These are phyloP conservation scores for Napeogenes sylphis DNA, from an alignment of 2,888 invertebrate genomes.

Conservation along the genomic window DNA sequence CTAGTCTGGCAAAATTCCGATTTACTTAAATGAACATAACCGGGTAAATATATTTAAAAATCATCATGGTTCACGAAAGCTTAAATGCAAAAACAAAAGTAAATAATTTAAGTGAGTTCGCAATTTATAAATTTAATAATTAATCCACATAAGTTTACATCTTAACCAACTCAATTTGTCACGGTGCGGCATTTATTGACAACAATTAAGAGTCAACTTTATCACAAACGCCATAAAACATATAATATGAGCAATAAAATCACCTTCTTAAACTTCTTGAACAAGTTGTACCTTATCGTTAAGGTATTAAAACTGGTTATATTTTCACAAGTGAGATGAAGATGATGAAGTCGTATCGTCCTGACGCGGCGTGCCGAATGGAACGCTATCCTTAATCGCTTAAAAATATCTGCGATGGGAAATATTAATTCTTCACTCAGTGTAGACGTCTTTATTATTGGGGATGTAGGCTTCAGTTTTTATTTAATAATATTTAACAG, in stretches of 20 bases:
- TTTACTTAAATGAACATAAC: no score
- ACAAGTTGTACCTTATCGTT: background rate
- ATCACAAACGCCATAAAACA: background rate
- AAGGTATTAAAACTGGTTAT: background rate
- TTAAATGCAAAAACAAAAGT: background rate
- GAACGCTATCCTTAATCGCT: slow-evolving; percentile 11
- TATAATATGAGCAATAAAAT: background rate
- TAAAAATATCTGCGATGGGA: slow-evolving; percentile 8
- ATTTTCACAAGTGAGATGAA: slow-evolving; percentile 30
- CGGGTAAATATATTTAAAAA: no score
- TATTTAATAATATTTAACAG: no score
- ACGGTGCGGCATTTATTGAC: slow-evolving; percentile 13
- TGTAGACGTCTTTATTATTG: background rate
- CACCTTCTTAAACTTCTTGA: background rate
- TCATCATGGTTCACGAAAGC: no score
- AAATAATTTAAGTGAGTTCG: background rate
- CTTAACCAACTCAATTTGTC: slow-evolving; percentile 22
- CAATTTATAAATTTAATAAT: background rate
- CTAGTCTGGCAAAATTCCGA: no score
- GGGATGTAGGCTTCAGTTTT: no score
- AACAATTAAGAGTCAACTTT: background rate
- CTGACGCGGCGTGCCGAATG: slow-evolving; percentile 35
- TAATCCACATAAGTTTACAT: background rate
- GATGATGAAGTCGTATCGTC: slow-evolving; percentile 48
- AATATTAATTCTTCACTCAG: background rate